phyloP scores from a whole-genome alignment of 2,113 vertebrate genomes.

The Petaurus breviceps region DNA sequence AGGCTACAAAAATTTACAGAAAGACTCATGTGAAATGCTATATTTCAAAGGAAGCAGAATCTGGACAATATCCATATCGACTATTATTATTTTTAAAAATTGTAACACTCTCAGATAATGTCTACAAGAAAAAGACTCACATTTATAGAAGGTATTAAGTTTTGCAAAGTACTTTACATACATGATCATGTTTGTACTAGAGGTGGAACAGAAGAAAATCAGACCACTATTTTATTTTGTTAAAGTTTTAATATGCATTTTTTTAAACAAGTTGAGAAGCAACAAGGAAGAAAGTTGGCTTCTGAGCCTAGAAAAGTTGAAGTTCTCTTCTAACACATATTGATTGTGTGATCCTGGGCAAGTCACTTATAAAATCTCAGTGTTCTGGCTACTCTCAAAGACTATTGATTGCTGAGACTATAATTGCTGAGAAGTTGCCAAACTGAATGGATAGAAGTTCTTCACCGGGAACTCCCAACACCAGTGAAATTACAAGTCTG shows the following conservation, averaged over 20 bases:
- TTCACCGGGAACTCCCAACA: background rate
- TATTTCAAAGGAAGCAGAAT: background rate
- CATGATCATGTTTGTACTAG: background rate
- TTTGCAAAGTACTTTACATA: background rate
- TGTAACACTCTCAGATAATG: background rate
- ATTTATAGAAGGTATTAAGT: background rate
- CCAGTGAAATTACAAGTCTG: background rate
- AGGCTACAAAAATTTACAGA: background rate
- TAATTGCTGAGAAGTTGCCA: background rate
- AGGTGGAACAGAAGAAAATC: background rate
- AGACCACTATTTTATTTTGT: background rate
- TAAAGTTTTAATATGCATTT: background rate
- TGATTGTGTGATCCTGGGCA: background rate
- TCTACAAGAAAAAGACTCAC: background rate
- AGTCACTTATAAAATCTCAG: background rate
- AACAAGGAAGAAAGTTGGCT: background rate
- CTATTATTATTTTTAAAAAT: background rate
- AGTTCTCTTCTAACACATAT: background rate
- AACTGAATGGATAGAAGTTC: background rate
- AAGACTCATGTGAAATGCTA: background rate
- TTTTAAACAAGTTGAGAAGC: background rate
- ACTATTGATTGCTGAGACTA: background rate
- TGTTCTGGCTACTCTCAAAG: background rate
- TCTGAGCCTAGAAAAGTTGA: background rate
- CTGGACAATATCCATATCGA: background rate